Percentiles rank a stretch among this genome's conserved stretches.
Evolutionary conservation across 2,797 vertebrate species (phyloP).

Genomic region (Pseudochaenichthys georgianus): DNA sequence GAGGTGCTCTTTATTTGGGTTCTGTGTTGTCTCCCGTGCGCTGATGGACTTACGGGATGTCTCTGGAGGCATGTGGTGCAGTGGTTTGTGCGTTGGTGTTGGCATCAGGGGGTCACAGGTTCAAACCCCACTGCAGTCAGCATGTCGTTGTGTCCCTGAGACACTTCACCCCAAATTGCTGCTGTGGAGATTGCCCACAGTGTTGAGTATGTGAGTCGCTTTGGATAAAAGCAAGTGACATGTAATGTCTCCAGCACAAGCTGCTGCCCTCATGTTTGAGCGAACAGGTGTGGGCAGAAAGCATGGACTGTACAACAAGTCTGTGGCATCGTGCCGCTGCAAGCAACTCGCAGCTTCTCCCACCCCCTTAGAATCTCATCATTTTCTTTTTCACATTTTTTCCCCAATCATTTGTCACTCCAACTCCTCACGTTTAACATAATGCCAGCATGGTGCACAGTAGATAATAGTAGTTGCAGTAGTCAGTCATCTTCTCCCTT

Average conservation of each 20-base stretch:
- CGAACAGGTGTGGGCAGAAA: conserved; percentile 73
- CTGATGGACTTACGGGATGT: conserved; percentile 65
- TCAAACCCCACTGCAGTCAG: too few relatives aligned
- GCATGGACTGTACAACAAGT: conserved; percentile 62
- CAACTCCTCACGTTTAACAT: conserved; percentile 13
- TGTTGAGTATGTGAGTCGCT: too few relatives aligned
- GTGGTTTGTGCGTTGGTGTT: too few relatives aligned
- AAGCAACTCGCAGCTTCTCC: conserved; percentile 35
- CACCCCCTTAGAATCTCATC: conserved; percentile 31
- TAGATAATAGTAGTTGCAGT: conserved; percentile 15
- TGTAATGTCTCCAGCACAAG: conserved; percentile 55
- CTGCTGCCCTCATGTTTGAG: conserved; percentile 53
- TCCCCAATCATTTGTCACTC: conserved; percentile 13
- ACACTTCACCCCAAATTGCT: too few relatives aligned
- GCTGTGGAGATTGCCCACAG: too few relatives aligned
- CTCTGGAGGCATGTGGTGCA: too few relatives aligned
- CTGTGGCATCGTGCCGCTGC: conserved; percentile 59
- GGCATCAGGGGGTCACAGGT: too few relatives aligned
- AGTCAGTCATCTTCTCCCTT: conserved; percentile 7
- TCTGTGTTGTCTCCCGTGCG: conserved; percentile 77
- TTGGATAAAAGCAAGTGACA: too few relatives aligned
- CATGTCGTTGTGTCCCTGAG: too few relatives aligned
- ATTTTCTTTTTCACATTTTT: conserved; percentile 4
- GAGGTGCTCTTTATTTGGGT: conserved; percentile 69
- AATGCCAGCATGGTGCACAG: conserved; percentile 47